phyloP scores from a whole-genome alignment of 1,140 invertebrate genomes.

The Agrilus planipennis region DNA sequence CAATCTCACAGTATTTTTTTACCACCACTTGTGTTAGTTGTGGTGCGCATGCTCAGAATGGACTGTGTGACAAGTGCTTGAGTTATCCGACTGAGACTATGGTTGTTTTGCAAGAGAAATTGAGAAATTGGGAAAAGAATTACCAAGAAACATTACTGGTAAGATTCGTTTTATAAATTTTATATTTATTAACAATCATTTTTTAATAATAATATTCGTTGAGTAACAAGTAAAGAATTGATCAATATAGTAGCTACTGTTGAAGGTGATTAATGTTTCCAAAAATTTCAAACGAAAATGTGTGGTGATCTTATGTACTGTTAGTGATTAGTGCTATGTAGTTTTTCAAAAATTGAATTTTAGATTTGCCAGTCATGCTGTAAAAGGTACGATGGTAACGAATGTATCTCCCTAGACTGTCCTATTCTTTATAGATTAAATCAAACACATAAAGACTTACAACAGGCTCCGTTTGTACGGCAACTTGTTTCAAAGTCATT shows the following conservation, averaged over 20 bases:
- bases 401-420: slow-evolving; percentile 69
- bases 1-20: slow-evolving; percentile 72
- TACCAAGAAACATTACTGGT: slow-evolving; percentile 45
- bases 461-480: slow-evolving; percentile 20
- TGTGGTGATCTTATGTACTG: too few relatives aligned
- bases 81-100: slow-evolving; percentile 42
- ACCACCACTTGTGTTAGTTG: slow-evolving; percentile 57
- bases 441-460: slow-evolving; percentile 35
- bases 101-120: slow-evolving; percentile 46
- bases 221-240: too few relatives aligned
- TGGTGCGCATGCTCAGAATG: slow-evolving; percentile 46
- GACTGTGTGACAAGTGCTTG: slow-evolving; percentile 53
- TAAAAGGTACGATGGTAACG: slow-evolving; percentile 40
- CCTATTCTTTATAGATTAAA: slow-evolving; percentile 51
- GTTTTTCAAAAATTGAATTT: too few relatives aligned
- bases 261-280: too few relatives aligned
- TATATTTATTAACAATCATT: not conserved
- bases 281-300: too few relatives aligned
- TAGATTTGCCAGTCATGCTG: slow-evolving; percentile 65
- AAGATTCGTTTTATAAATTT: slow-evolving; percentile 18
- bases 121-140: slow-evolving; percentile 48
- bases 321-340: too few relatives aligned
- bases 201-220: too few relatives aligned
- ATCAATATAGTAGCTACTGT: too few relatives aligned
- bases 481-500: slow-evolving; percentile 5